A percentile compares a stretch with the other conserved stretches of the same genome.
phyloP scores from a whole-genome alignment of 2,113 vertebrate genomes.

The Gymnobelideus leadbeateri region DNA sequence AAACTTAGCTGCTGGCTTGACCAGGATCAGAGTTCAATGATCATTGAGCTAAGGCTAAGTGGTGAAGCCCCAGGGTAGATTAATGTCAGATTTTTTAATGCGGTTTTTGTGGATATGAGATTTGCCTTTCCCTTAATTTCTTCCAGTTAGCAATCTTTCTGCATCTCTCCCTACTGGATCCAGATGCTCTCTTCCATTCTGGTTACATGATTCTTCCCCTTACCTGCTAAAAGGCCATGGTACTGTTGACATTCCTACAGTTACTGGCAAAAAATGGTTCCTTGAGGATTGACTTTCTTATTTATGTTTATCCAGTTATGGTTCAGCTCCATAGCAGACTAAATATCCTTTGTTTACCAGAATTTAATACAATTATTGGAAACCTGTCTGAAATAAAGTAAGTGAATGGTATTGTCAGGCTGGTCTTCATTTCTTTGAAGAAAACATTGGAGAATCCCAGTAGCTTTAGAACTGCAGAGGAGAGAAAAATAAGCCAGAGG shows the following conservation, averaged over 20 bases:
- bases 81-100: slow-evolving; percentile 66
- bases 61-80: slow-evolving; percentile 37
- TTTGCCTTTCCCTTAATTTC: slow-evolving; percentile 68
- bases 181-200: slow-evolving; percentile 66
- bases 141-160: slow-evolving; percentile 64
- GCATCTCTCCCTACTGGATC: slow-evolving; percentile 40
- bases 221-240: background rate
- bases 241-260: slow-evolving; percentile 44
- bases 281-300: slow-evolving; percentile 55
- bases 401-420: slow-evolving; percentile 27
- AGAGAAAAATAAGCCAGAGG: slow-evolving; percentile 3
- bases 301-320: slow-evolving; percentile 63
- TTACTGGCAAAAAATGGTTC: slow-evolving; percentile 37
- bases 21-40: slow-evolving; percentile 58
- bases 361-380: slow-evolving; percentile 71
- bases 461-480: slow-evolving; percentile 59
- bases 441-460: background rate
- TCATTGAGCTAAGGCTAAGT: slow-evolving; percentile 42
- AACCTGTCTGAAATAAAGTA: slow-evolving; percentile 66
- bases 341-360: slow-evolving; percentile 72
- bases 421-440: slow-evolving; percentile 62
- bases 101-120: slow-evolving; percentile 44
- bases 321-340: slow-evolving; percentile 71
- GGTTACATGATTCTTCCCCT: slow-evolving; percentile 47
- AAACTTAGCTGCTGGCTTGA: slow-evolving; percentile 58